Base-by-base conservation (phyloP, 2,113 vertebrate genomes). In the Clinocottus analis region DNA sequence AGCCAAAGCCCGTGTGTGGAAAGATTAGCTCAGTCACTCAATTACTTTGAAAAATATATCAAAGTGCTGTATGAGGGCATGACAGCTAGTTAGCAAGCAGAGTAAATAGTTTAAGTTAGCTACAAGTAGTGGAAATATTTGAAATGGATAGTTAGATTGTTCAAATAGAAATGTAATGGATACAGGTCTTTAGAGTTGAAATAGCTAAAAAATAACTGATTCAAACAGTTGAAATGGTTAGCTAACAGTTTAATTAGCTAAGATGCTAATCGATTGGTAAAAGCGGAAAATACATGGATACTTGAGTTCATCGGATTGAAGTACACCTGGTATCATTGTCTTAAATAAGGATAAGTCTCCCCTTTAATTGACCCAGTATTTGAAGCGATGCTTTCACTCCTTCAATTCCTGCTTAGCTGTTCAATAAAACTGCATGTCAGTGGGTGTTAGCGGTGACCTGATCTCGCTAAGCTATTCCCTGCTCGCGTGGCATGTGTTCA, bases 361-460 rank as follows among this genome's bases (percentile, higher is more conserved):
- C 33, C 33, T 33, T 33, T 33, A 31, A 31, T 31, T 31, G 29
- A 31, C 29, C 29, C 29, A 31, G 29, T 31, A 31, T 31, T 31
- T 31, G 29, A 31, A 31, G 29, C 4, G 29, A 31, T 31, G 29
- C 4, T 31, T 31, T 31, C 29, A 31, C 29, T 31, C 29, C 29
- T 31, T 31, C n/a, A 31, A 31, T 31, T 31, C 29, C 29, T 31
- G 29, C 29, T 31, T 31, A 31, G 29, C 29, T 31, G 29, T 31
- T 31, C 29, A 31, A 31, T 31, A 2, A 31, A 31, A 31, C 29
- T 61, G 64, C 47, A 37, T 75, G 80, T 83, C 60, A 53, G 37
- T 67, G 55, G 53, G 37, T 79, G 72, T 79, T 51, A 45, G 75
- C 68, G 75, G 77, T 82, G 83, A 88, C 84, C 77, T 71, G 71